These are phyloP conservation scores for Rhynchonycteris naso DNA, from an alignment of 2,797 vertebrate species.

Conservation along the genomic window DNA sequence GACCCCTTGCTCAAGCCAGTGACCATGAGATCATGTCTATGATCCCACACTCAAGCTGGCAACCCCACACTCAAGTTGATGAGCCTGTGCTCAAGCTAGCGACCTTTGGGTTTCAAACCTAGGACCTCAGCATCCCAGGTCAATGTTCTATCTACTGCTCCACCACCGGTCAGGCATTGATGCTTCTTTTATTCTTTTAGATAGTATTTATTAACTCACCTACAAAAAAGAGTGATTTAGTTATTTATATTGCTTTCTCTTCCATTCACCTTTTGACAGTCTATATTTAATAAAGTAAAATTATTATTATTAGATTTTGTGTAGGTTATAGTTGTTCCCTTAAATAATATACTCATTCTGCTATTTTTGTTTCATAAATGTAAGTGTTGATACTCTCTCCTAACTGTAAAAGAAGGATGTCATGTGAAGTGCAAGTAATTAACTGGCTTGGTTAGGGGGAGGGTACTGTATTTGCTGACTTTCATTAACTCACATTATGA, in stretches of 20 bases:
- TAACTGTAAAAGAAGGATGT: not conserved
- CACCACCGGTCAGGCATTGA: not conserved
- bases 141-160: not conserved
- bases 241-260: not conserved
- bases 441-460: not conserved
- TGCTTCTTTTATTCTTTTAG: not conserved
- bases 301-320: not conserved
- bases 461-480: not conserved
- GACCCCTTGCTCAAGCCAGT: too few species aligned
- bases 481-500: not conserved
- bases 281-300: conserved; percentile 5
- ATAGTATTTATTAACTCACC: not conserved
- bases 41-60: too few species aligned
- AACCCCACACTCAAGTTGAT: too few species aligned
- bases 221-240: not conserved
- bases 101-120: too few species aligned
- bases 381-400: not conserved
- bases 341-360: not conserved
- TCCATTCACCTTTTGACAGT: not conserved
- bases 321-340: not conserved
- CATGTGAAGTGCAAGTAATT: not conserved
- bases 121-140: too few species aligned
- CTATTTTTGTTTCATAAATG: not conserved
- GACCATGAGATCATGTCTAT: too few species aligned
- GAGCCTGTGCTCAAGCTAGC: too few species aligned